These are phyloP conservation scores for Sebastes wilsoni DNA, from an alignment of 2,797 vertebrate genomes.

Conservation along the genomic window DNA sequence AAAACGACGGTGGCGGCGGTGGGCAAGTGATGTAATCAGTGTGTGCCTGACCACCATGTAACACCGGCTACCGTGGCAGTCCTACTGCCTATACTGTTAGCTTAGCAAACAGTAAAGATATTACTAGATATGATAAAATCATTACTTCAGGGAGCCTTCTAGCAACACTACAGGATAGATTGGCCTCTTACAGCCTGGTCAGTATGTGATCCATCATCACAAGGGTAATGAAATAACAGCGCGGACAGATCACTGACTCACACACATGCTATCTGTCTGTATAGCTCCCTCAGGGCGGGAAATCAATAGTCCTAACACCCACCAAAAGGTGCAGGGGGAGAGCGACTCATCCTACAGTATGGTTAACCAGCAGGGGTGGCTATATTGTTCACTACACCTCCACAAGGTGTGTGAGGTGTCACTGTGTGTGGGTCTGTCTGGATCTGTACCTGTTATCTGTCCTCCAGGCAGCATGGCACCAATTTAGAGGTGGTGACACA, in stretches of 20 bases:
- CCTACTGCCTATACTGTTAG: neutral
- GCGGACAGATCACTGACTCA: slow-evolving; percentile 20
- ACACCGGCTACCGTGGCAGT: too few species aligned
- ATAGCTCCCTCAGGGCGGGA: slow-evolving; percentile 9
- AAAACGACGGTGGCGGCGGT: too few species aligned
- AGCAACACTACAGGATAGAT: slow-evolving; percentile 1
- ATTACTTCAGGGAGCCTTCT: neutral
- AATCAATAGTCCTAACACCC: slow-evolving; percentile 37
- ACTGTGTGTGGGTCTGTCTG: slow-evolving; percentile 14
- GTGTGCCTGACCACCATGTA: too few species aligned
- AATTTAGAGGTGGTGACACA: slow-evolving; percentile 60
- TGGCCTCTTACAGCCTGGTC: slow-evolving; percentile 24
- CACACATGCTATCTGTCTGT: neutral
- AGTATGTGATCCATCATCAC: slow-evolving; percentile 55
- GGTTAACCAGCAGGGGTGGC: slow-evolving; percentile 29
- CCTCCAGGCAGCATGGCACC: slow-evolving; percentile 46
- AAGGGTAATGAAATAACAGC: slow-evolving; percentile 53
- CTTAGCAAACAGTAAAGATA: slow-evolving; percentile 10
- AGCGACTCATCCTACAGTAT: slow-evolving; percentile 1
- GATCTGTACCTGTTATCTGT: neutral
- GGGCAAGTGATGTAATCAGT: too few species aligned
- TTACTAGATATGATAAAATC: neutral
- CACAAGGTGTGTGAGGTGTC: slow-evolving; percentile 7
- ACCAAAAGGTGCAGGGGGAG: slow-evolving; percentile 16
- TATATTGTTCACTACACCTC: slow-evolving; percentile 24